A percentile compares a stretch with the other conserved stretches of the same genome.
phyloP scores from a whole-genome alignment of 2,888 invertebrate species.

The Uloborus plumipes region DNA sequence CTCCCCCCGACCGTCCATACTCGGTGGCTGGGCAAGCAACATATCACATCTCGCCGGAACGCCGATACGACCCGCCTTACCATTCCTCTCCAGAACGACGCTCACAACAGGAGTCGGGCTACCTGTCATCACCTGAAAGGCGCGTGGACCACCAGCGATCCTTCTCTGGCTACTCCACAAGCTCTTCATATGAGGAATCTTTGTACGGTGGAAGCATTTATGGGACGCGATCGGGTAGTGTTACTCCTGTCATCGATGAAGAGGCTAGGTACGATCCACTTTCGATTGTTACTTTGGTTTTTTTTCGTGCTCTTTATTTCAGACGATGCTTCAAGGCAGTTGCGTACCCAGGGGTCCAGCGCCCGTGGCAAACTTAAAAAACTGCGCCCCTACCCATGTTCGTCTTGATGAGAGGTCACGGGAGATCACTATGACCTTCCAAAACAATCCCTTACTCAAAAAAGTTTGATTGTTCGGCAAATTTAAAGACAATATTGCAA shows the following conservation, averaged over 20 bases:
- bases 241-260: conserved; percentile 92
- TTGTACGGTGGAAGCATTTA: conserved; percentile 86
- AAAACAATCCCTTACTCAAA: no score
- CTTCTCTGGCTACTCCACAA: conserved; percentile 75
- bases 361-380: no score
- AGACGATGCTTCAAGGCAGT: no score
- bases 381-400: no score
- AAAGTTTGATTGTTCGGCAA: no score
- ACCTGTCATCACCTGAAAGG: conserved; percentile 83
- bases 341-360: no score
- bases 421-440: no score
- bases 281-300: conserved; percentile 36
- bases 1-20: conserved; percentile 67
- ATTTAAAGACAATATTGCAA: no score
- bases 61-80: conserved; percentile 63
- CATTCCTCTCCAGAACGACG: conserved; percentile 65
- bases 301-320: background rate
- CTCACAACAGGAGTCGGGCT: conserved; percentile 74
- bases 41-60: conserved; percentile 65
- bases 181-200: conserved; percentile 80
- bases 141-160: conserved; percentile 66
- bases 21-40: conserved; percentile 66
- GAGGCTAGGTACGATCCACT: conserved; percentile 76
- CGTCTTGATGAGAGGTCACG: no score
- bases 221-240: conserved; percentile 78